Evolutionary conservation across 2,888 invertebrate species (phyloP), one percentile per base, ranked within the genome.

Genomic region (Pristionchus arcanus): DNA sequence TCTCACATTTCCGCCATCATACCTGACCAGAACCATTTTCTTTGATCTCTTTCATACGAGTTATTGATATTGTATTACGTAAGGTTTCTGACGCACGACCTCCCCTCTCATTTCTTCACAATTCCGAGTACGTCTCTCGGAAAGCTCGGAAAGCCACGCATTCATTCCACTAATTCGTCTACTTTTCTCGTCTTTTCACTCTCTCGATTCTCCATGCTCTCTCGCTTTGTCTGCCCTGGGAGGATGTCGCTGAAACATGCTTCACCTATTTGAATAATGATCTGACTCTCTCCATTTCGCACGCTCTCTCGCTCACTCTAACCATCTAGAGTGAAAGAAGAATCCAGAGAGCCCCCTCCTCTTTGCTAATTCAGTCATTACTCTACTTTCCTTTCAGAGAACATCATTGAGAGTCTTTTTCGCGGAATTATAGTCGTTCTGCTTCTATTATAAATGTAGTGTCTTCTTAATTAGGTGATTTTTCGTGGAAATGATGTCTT

Each of bases 151-250:
- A 3, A n/a, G 21, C 59, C 16, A n/a, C 63, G 63, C 63, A n/a
- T 63, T 63, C 63, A 63, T 63, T 63, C 63, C 21, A 59, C 63
- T 63, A 63, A 63, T 63, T 63, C 63, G 63, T 63, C 63, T 25
- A 25, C 25, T 25, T 25, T 25, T 25, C 59, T 1, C 21, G 1
- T 25, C 63, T 63, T 63, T 25, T 63, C 63, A n/a, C 25, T 63
- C 63, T 63, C n/a, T 63, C 63, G n/a, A 0, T 63, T 63, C 25
- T 25, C 3, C 59, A 25, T 2, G 21, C 59, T 63, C 59, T 63
- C 59, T 63, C 25, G 25, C 25, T 21, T 25, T 7, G 1, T 63
- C 59, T 63, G 2, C 1, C 59, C 59, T 19, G 2, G 7, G 59
- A 63, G 3, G 9, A 49, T 9, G 4, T 49, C 42, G 42, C 42